Base-by-base conservation (phyloP, 1,140 invertebrate species). In the Bombus terrestris region DNA sequence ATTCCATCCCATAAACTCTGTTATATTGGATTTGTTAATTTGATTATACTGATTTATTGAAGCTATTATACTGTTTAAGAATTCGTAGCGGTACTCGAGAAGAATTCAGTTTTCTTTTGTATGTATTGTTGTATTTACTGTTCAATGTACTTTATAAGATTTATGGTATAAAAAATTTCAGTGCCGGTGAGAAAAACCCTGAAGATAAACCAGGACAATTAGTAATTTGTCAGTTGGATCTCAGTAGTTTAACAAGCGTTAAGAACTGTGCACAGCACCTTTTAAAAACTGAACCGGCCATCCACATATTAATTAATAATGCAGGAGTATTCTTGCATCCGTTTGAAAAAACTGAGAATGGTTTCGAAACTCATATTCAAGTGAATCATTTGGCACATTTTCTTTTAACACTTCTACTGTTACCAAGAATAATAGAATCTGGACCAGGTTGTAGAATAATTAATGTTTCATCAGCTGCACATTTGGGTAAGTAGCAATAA, bases 351-450 rank as follows among this genome's bases (percentile, higher is more conserved):
- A 97, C 97, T 0, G 96, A 96, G 84, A 98, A 99, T 90, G 98
- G 98, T 2, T 97, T 97, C 92, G 98, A 99, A 93, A 96, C 96
- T 77, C 97, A 98, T 86, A 95, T 98, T 32, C 97, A 97, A 28
- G 96, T 97, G 0, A 98, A 98, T 93, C 97, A 98, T 93, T 94
- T 98, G 75, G 98, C 98, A 0, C 98, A 98, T 91, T 99, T 98
- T 92, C 95, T 98, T 47, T 95, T 99, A 0, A 99, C 98, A 1
- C 95, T 97, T 83, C 93, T 99, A 28, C 93, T 99, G 1, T 89
- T 99, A 77, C 96, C 96, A 78, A 94, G 96, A 90, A 95, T 97
- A 43, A 79, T 76, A 43, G 75, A 85, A 25, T 96, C 97, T 1
- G 93, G 96, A 15, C 96, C 97, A 2, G 96, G 95, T 89, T 96